Percentiles rank a stretch among this genome's conserved stretches.
These are phyloP conservation scores for Steinernema carpocapsae DNA, from an alignment of 2,888 invertebrate genomes.

Conservation along the genomic window DNA sequence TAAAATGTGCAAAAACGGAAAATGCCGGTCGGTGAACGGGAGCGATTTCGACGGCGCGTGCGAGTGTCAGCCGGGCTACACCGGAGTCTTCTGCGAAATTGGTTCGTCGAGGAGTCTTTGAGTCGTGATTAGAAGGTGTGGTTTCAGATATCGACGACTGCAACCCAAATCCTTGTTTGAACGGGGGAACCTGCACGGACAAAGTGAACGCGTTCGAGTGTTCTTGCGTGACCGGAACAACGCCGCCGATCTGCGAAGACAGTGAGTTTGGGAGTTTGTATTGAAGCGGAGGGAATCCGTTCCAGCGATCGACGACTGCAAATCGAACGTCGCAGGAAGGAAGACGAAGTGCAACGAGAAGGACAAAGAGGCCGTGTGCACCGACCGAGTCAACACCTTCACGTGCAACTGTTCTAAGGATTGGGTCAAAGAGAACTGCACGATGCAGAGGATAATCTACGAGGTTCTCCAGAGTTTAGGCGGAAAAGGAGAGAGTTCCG, in stretches of 20 bases:
- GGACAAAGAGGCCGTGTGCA: conserved; percentile 12
- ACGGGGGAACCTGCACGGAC: neutral
- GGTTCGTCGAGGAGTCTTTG: too few species aligned
- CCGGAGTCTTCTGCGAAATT: too few species aligned
- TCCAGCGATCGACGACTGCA: neutral
- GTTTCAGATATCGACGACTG: conserved; percentile 37
- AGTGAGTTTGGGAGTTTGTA: neutral
- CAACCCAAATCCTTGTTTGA: neutral
- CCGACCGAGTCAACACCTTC: neutral
- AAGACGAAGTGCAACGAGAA: neutral
- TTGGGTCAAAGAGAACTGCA: conserved; percentile 6
- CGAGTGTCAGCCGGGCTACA: neutral
- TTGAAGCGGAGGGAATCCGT: too few species aligned
- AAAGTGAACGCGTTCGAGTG: neutral
- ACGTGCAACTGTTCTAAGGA: neutral
- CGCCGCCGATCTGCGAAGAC: neutral
- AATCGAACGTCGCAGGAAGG: too few species aligned
- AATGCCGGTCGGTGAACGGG: neutral
- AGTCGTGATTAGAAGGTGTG: too few species aligned
- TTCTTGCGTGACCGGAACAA: neutral
- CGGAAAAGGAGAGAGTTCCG: neutral
- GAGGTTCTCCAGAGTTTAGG: neutral
- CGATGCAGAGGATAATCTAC: conserved; percentile 6
- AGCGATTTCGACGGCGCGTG: neutral
- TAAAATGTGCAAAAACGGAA: neutral